Conservation (phyloP, 2,113 vertebrate genomes). For the Ondatra zibethicus region DNA sequence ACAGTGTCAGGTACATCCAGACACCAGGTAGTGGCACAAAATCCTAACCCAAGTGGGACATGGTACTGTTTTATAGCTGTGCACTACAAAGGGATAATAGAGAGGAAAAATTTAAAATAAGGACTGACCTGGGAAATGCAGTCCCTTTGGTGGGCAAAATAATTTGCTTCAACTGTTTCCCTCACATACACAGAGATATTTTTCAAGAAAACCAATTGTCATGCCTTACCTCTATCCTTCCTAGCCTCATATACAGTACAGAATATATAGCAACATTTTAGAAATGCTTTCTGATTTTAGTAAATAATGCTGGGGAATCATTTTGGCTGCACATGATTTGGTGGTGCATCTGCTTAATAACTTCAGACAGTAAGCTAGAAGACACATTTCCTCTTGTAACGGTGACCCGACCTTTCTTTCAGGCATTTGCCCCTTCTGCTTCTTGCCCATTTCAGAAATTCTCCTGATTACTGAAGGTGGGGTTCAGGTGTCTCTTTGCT, state of each 20-base stretch:
- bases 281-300: conserved; percentile 26
- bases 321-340: conserved; percentile 34
- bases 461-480: neutral
- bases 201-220: conserved; percentile 34
- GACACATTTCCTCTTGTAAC: conserved; percentile 4
- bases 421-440: conserved; percentile 15
- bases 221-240: neutral
- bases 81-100: neutral
- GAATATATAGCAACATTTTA: conserved; percentile 38
- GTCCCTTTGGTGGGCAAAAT: conserved; percentile 26
- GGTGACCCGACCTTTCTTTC: neutral
- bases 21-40: neutral
- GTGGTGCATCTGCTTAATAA: conserved; percentile 54
- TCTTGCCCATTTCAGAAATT: conserved; percentile 17
- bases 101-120: conserved; percentile 52
- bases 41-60: conserved; percentile 29
- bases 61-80: conserved; percentile 12
- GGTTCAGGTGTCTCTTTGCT: conserved; percentile 6
- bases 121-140: neutral
- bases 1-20: neutral
- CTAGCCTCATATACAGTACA: neutral
- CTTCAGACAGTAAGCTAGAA: conserved; percentile 36
- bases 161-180: neutral
- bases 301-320: conserved; percentile 11
- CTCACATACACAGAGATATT: neutral